These are phyloP conservation scores for Zophobas atratus DNA, from an alignment of 1,140 invertebrate genomes.

Conservation along the genomic window DNA sequence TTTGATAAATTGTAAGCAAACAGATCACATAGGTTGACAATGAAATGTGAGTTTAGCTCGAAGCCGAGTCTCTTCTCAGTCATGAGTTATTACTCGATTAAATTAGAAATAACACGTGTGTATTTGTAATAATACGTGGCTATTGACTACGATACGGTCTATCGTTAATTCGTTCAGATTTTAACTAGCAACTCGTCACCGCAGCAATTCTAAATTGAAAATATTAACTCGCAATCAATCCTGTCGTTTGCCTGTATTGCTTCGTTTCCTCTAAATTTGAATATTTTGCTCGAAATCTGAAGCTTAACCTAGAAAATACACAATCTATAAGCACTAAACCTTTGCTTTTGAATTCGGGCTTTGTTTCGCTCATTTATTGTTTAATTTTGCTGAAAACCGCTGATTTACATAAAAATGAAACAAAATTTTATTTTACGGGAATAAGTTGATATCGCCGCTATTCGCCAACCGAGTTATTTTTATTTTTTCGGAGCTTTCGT, in stretches of 20 bases:
- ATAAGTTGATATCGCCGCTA: constrained; percentile 19
- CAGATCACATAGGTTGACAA: constrained; percentile 52
- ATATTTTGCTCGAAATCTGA: constrained; percentile 18
- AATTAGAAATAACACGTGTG: constrained; percentile 44
- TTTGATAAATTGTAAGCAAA: constrained; percentile 55
- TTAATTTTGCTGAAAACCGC: constrained; percentile 37
- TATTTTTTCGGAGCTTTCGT: neutral
- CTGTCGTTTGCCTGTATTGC: neutral
- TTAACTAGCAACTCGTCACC: neutral
- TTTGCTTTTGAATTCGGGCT: constrained; percentile 24
- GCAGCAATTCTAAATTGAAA: constrained; percentile 11
- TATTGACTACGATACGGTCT: no score
- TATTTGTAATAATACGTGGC: constrained; percentile 17
- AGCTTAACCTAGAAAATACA: constrained; percentile 25
- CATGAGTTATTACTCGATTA: constrained; percentile 46
- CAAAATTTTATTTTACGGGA: constrained; percentile 30
- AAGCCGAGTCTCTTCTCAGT: constrained; percentile 42
- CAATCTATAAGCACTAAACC: constrained; percentile 33
- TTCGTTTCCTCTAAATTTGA: constrained; percentile 12
- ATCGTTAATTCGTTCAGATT: no score
- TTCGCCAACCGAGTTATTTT: neutral
- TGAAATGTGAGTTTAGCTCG: constrained; percentile 51
- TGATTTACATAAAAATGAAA: constrained; percentile 45
- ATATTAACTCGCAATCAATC: constrained; percentile 25
- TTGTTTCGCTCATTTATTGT: constrained; percentile 36